Evolutionary conservation across 92 coral and sea anemone species (phyloP).

Genomic region (Blastomussa wellsi): DNA sequence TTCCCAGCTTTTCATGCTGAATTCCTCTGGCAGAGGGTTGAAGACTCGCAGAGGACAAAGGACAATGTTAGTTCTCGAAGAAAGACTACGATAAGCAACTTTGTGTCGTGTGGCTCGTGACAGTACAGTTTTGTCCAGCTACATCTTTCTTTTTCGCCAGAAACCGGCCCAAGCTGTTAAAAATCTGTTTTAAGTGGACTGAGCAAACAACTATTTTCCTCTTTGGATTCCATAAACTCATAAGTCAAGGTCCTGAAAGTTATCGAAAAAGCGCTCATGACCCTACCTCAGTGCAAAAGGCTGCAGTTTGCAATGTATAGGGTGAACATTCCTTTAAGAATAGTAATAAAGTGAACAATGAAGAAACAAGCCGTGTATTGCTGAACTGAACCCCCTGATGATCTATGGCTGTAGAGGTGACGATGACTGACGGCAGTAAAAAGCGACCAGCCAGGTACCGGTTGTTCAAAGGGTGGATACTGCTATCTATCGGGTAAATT

Average conservation of each 20-base stretch:
- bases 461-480: too few relatives aligned
- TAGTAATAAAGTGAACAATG: constrained; percentile 2
- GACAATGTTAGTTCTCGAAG: neutral
- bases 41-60: neutral
- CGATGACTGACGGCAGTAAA: too few relatives aligned
- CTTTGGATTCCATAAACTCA: neutral
- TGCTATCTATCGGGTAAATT: too few relatives aligned
- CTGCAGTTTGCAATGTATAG: neutral
- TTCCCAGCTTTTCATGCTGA: neutral
- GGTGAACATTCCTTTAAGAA: neutral
- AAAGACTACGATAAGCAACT: neutral
- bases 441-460: too few relatives aligned
- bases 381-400: too few relatives aligned
- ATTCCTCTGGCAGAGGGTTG: neutral
- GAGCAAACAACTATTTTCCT: too few relatives aligned
- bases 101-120: neutral
- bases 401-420: too few relatives aligned
- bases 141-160: neutral
- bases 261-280: neutral
- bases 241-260: neutral
- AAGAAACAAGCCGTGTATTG: neutral
- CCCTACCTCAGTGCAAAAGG: neutral
- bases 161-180: too few relatives aligned
- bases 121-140: neutral
- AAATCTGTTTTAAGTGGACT: neutral